Conservation (phyloP, 2,797 vertebrate genomes). For the Hirundo rustica region DNA sequence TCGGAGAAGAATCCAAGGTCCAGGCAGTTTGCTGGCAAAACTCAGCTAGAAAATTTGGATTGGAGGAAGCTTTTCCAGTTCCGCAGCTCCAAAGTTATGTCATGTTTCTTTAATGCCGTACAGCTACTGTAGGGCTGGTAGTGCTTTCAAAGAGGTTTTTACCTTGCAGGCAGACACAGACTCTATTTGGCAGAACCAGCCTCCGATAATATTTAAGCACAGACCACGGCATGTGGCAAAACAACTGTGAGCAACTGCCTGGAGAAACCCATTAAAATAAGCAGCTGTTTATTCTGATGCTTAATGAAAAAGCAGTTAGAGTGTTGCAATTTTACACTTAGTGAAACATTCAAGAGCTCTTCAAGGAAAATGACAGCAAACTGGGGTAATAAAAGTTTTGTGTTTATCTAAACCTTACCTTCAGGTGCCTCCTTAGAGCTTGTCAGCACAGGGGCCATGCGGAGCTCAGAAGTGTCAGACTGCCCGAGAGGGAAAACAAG, state of each 20-base stretch:
- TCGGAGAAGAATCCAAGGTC: neutral
- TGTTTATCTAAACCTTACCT: neutral
- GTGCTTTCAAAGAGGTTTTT: neutral
- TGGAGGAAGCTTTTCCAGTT: neutral
- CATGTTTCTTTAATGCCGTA: neutral
- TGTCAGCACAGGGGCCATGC: conserved; percentile 57
- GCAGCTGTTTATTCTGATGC: neutral
- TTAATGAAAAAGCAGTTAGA: neutral
- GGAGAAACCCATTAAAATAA: neutral
- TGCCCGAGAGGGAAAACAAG: neutral
- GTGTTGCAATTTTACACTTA: neutral
- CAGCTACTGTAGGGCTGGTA: neutral
- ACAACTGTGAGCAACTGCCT: neutral
- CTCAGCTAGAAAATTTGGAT: neutral
- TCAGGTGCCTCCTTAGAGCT: conserved; percentile 72
- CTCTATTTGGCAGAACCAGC: neutral
- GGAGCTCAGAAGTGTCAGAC: conserved; percentile 76
- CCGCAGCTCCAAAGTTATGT: neutral
- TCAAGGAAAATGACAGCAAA: neutral
- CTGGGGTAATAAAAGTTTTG: neutral
- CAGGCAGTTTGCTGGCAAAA: neutral
- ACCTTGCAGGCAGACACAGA: neutral
- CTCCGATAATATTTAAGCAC: neutral
- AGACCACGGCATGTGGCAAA: neutral
- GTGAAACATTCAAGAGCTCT: neutral